Conservation (phyloP, 2,888 invertebrate species). For the Nomada flava region DNA sequence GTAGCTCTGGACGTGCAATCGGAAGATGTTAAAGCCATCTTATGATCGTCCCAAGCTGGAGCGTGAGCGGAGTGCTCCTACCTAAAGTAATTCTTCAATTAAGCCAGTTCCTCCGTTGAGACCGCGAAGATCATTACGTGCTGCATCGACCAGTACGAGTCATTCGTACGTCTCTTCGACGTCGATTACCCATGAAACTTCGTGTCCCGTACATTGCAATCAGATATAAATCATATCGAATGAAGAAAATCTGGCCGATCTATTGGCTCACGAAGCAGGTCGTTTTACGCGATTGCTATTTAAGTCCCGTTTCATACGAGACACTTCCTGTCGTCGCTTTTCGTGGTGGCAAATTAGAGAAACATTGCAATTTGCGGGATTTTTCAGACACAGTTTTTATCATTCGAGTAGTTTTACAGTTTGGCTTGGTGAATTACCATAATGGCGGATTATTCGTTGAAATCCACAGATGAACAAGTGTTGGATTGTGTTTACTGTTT, state of each 20-base stretch:
- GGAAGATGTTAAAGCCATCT: neutral
- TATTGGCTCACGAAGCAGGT: slow-evolving; percentile 12
- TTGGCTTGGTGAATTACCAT: no score
- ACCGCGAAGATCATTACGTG: slow-evolving; percentile 73
- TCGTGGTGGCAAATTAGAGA: no score
- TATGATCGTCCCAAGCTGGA: slow-evolving; percentile 9
- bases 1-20: neutral
- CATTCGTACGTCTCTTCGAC: slow-evolving; percentile 19
- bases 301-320: neutral
- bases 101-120: slow-evolving; percentile 74
- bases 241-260: slow-evolving; percentile 41
- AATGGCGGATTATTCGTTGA: no score
- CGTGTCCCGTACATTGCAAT: slow-evolving; percentile 58
- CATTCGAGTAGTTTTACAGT: no score
- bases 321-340: neutral
- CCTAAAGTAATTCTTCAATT: slow-evolving; percentile 77
- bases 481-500: no score
- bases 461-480: no score
- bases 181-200: slow-evolving; percentile 57
- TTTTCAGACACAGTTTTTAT: no score
- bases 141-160: slow-evolving; percentile 46
- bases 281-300: slow-evolving; percentile 18
- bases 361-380: no score
- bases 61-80: slow-evolving; percentile 33
- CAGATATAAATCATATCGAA: slow-evolving; percentile 60